Evolutionary conservation across 2,888 invertebrate genomes (phyloP).

Genomic region (Plemyria rubiginata): DNA sequence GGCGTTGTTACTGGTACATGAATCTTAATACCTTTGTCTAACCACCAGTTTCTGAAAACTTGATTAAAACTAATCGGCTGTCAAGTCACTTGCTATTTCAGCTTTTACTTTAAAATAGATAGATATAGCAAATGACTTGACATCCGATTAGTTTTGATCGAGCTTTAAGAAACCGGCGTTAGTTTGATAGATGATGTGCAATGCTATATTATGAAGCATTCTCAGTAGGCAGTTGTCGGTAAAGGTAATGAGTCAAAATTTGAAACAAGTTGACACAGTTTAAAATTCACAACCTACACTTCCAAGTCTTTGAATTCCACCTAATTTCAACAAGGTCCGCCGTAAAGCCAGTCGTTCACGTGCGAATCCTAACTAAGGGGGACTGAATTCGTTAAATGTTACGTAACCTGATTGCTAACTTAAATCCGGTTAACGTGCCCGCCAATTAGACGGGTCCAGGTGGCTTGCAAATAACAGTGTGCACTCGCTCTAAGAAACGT

Average conservation of each 20-base stretch:
- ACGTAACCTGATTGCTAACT: constrained; percentile 75
- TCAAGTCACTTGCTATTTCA: no score
- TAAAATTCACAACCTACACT: constrained; percentile 10
- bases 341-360: constrained; percentile 51
- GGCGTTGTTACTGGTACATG: no score
- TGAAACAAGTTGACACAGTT: constrained; percentile 1
- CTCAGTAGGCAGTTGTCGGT: no score
- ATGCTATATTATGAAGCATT: no score
- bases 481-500: constrained; percentile 34
- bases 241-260: background rate
- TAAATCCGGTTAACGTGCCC: constrained; percentile 73
- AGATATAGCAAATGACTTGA: no score
- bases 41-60: no score
- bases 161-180: no score
- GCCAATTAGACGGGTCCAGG: constrained; percentile 71
- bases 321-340: constrained; percentile 40
- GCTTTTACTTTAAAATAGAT: no score
- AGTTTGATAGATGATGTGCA: no score
- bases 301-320: constrained; percentile 21
- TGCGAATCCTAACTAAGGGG: constrained; percentile 64
- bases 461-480: constrained; percentile 46
- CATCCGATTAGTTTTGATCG: no score
- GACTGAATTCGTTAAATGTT: constrained; percentile 75
- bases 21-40: no score
- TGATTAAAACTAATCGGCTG: no score